Conservation (phyloP, 2,888 invertebrate genomes). For the Dryobotodes eremita region DNA sequence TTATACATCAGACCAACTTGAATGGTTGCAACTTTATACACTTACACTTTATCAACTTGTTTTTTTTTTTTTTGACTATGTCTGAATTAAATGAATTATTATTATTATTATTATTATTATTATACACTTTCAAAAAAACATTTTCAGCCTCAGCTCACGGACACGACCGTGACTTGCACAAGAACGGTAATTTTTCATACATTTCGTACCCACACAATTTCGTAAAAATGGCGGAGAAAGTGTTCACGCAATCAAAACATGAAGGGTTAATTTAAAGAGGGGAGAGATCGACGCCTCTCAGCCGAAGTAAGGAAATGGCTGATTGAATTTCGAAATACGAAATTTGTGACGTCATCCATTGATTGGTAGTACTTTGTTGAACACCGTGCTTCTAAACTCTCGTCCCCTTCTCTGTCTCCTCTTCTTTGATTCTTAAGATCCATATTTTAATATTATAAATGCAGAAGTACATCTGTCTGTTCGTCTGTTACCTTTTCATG, state of each 20-base stretch:
- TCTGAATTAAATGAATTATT: too few relatives aligned
- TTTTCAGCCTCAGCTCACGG: background rate
- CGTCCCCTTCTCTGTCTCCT: background rate
- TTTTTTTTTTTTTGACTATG: too few relatives aligned
- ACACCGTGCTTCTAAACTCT: background rate
- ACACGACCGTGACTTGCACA: constrained; percentile 22
- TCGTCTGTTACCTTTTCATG: background rate
- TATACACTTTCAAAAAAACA: background rate
- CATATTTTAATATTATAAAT: background rate
- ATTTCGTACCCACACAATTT: constrained; percentile 8
- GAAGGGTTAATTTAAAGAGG: constrained; percentile 41
- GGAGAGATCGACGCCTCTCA: constrained; percentile 3
- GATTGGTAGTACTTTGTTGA: constrained; percentile 42
- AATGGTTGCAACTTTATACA: background rate
- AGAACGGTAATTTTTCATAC: constrained; percentile 33
- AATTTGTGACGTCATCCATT: constrained; percentile 48
- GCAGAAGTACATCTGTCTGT: background rate
- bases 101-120: too few relatives aligned
- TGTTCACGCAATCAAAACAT: constrained; percentile 39
- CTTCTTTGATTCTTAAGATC: background rate
- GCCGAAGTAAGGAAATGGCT: constrained; percentile 43
- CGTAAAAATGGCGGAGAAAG: constrained; percentile 8
- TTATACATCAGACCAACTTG: background rate
- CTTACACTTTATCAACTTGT: too few relatives aligned
- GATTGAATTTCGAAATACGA: constrained; percentile 62